Evolutionary conservation across 2,113 vertebrate species (phyloP), one percentile per base, ranked within the genome.

Genomic region (Onychostruthus taczanowskii): DNA sequence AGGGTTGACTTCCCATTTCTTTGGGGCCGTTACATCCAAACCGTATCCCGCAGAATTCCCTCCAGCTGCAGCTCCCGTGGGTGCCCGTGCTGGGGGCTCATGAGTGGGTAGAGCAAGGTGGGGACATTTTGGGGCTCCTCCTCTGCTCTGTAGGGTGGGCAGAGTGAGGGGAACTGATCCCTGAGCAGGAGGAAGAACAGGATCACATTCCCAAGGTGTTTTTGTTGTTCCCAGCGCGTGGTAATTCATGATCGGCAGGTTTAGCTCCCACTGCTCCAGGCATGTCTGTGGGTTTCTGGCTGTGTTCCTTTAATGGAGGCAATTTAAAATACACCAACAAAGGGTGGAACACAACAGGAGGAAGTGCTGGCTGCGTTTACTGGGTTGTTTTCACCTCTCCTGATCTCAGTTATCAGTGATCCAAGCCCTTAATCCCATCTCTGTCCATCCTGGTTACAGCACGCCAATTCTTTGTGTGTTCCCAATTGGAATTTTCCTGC

Each of bases 21-120:
- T 9, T 22, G 24, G 66, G 27, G 74, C 52, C 0, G 8, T 52
- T 30, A 0, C 5, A 2, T 27, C 12, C 33, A 11, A 13, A 4
- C 5, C 7, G 11, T 13, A 2, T 75, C 72, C 44, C 1, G 5
- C 17, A 18, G 70, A 68, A 67, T 64, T 73, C 90, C 68, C 14
- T 59, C 55, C 43, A 31, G 49, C 67, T 24, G 66, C 69, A 14
- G 61, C 50, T 31, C 20, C 1, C 24, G 7, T 59, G 56, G 56
- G n/a, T 24, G 56, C 56, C 15, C n/a, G 16, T 59, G n/a, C 16
- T 6, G 4, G 11, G 27, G 74, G 22, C 9, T 72, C 46, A 3
- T 6, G 39, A 35, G 62, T 15, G 28, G 28, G 7, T 82, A 16
- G 20, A 61, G 39, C 30, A n/a, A 47, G 39, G 20, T 61, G 73